Evolutionary conservation across 2,113 vertebrate genomes (phyloP).

Genomic region (Brienomyrus longianalis): DNA sequence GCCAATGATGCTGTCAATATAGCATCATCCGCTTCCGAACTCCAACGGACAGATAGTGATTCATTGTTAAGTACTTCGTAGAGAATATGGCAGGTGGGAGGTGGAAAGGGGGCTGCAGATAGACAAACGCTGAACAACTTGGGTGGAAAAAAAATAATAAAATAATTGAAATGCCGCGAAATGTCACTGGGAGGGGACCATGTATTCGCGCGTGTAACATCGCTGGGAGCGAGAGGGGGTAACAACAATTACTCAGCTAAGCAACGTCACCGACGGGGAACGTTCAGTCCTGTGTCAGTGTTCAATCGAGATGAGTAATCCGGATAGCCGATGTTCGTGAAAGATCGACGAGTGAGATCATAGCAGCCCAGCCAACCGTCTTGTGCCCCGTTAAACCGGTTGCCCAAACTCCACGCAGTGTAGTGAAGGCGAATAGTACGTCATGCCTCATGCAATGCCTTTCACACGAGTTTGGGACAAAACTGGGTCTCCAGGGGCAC

Average conservation of each 20-base stretch:
- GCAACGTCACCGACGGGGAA: constrained; percentile 60
- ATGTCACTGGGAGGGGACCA: constrained; percentile 42
- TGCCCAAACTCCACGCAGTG: constrained; percentile 3
- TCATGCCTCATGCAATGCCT: background rate
- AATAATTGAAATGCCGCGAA: constrained; percentile 42
- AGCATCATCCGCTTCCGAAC: constrained; percentile 39
- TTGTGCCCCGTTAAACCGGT: background rate
- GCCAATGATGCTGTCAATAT: constrained; percentile 39
- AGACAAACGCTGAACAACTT: constrained; percentile 32
- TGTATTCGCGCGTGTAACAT: constrained; percentile 42
- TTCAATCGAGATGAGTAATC: constrained; percentile 57
- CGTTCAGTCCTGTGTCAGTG: constrained; percentile 48
- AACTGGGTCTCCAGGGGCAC: background rate
- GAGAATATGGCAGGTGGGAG: constrained; percentile 50
- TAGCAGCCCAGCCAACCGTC: background rate
- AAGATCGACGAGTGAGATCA: constrained; percentile 30
- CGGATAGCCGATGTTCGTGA: constrained; percentile 33
- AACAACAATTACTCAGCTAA: constrained; percentile 60
- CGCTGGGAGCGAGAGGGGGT: constrained; percentile 44
- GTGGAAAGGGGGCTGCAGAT: constrained; percentile 20
- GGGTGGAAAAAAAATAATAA: constrained; percentile 32
- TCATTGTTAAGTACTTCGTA: constrained; percentile 45
- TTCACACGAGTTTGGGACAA: background rate
- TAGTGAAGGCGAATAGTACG: background rate
- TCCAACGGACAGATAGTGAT: constrained; percentile 45